Evolutionary conservation across 2,888 invertebrate species (phyloP), one percentile per base, ranked within the genome.

Genomic region (Odontocerum albicorne): DNA sequence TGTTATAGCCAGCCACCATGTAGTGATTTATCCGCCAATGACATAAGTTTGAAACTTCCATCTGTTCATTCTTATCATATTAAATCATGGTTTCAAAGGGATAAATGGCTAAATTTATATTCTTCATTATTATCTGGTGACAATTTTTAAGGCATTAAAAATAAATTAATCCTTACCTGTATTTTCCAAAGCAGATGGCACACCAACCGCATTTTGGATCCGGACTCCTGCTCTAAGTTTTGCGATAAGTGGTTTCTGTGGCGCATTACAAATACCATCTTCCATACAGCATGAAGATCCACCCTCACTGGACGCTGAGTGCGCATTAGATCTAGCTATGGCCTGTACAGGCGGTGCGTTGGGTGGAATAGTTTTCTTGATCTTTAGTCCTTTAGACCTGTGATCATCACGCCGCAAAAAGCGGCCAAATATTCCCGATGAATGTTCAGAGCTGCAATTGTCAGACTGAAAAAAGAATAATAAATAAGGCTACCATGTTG

Each of bases 391-490:
- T 44, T 58, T 59, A n/a, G 53, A 54, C 16, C 55, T 45, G 39
- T 59, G 49, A 35, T 57, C 81, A 66, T 85, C 85, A 55, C 84
- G 74, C 27, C 83, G 72, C 42, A 86, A 75, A 67, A 87, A 81
- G 63, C 85, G 81, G 20, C 84, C 83, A 50, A 87, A 81, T 49
- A 86, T 75, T 61, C 82, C 82, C 2, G 86, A 85, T 2, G 87
- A 86, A 63, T 84, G 80, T 67, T 88, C 88, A 1, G 88, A 88
- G 59, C 85, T 84, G 70, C 84, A 85, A 67, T 86, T 87, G 64
- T 87, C 87, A 50, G 84, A 84, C 83, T 85, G 63, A 31, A 20
- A 40, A 21, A 40, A 21, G 6, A 19, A 40, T 7, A 27, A 27
- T 27, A 27, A 27, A n/a, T n/a, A n/a, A n/a, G n/a, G n/a, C n/a